Percentiles rank a stretch among this genome's conserved stretches.
Conservation (phyloP, 2,797 vertebrate species). For the Onychomys torridus region DNA sequence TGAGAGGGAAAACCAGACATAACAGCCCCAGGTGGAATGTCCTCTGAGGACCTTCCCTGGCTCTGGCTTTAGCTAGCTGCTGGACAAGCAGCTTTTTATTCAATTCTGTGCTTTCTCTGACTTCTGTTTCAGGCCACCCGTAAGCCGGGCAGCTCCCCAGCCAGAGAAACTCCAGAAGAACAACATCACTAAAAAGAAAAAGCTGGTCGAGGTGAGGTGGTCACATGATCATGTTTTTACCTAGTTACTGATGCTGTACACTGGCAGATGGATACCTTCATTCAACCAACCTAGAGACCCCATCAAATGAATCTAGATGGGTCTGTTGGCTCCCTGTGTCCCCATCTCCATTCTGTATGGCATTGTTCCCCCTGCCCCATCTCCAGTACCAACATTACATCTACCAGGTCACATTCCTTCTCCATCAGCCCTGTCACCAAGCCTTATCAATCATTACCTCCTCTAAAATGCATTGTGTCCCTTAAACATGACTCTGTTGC, state of each 20-base stretch:
- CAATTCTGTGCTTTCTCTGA: not conserved
- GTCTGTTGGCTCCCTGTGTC: not conserved
- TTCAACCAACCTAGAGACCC: not conserved
- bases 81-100: not conserved
- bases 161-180: conserved; percentile 97
- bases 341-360: not conserved
- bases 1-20: not conserved
- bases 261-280: not conserved
- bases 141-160: conserved; percentile 96
- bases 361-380: too few species aligned
- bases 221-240: not conserved
- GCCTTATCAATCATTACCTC: not conserved
- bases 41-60: not conserved
- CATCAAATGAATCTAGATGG: too few species aligned
- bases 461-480: not conserved
- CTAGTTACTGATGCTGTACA: not conserved
- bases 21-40: not conserved
- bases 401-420: not conserved
- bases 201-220: conserved; percentile 92
- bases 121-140: conserved; percentile 91
- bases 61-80: not conserved
- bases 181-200: conserved; percentile 96
- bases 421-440: not conserved
- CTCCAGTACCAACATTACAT: not conserved
- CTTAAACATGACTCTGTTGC: not conserved